Evolutionary conservation across 2,113 vertebrate genomes (phyloP).

Genomic region (Coptodon rendalli): DNA sequence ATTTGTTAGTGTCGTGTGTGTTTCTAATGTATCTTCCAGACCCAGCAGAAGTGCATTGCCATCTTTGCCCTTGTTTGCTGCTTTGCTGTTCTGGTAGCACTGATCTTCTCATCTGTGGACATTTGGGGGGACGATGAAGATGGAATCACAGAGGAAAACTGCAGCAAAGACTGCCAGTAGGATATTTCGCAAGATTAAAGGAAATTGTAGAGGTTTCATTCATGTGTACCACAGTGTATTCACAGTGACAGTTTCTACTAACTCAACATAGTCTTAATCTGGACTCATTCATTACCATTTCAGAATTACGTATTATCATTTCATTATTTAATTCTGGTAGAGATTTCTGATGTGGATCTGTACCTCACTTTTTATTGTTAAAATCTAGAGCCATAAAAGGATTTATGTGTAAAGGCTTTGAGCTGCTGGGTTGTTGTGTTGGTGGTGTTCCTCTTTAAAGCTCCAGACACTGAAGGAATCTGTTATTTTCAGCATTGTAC

Average conservation of each 20-base stretch:
- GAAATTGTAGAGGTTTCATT: not conserved
- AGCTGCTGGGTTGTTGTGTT: not conserved
- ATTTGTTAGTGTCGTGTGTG: not conserved
- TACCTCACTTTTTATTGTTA: not conserved
- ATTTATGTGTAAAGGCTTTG: not conserved
- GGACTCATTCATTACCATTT: not conserved
- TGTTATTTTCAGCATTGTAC: constrained; percentile 74
- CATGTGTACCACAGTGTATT: not conserved
- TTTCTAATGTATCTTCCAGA: constrained; percentile 65
- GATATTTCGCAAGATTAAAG: constrained; percentile 31
- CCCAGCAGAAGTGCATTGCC: constrained; percentile 94
- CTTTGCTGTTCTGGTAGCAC: constrained; percentile 83
- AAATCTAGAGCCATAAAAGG: not conserved
- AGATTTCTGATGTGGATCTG: not conserved
- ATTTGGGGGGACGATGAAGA: constrained; percentile 89
- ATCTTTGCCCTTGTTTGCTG: constrained; percentile 92
- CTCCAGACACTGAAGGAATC: not conserved
- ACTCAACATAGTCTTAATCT: not conserved
- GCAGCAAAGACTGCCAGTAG: constrained; percentile 90
- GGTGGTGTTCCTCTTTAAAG: not conserved
- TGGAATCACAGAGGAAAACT: constrained; percentile 90
- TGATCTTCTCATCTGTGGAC: constrained; percentile 94
- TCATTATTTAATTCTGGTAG: not conserved
- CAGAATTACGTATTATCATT: accelerated
- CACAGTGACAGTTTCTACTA: not conserved